phyloP scores from a whole-genome alignment of 2,113 vertebrate genomes.

The Gasterosteus nipponicus region DNA sequence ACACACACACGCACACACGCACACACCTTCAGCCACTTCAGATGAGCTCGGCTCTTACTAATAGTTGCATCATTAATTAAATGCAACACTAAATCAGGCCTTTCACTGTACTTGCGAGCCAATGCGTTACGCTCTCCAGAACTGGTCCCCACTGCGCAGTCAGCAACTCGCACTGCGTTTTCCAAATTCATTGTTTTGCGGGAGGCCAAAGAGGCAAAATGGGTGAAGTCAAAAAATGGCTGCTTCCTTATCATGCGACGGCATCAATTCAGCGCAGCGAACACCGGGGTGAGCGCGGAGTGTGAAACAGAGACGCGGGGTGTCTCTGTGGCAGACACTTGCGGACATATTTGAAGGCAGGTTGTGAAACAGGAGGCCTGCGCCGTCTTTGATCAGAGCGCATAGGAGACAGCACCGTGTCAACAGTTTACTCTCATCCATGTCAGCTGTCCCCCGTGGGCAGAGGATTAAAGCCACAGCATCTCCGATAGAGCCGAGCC shows the following conservation, averaged over 20 bases:
- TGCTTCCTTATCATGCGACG: conserved; percentile 43
- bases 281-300: conserved; percentile 46
- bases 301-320: conserved; percentile 41
- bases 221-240: conserved; percentile 39
- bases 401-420: conserved; percentile 79
- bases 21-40: conserved; percentile 62
- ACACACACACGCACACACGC: not conserved
- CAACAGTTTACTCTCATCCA: conserved; percentile 82
- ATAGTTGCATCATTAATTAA: conserved; percentile 87
- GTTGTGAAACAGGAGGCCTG: conserved; percentile 75
- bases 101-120: conserved; percentile 56
- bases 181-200: conserved; percentile 34
- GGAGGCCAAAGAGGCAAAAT: conserved; percentile 38
- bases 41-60: conserved; percentile 78
- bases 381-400: conserved; percentile 78
- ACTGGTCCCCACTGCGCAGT: conserved; percentile 17
- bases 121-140: conserved; percentile 28
- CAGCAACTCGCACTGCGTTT: conserved; percentile 23
- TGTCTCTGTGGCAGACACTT: conserved; percentile 47
- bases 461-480: conserved; percentile 79
- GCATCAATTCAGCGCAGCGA: conserved; percentile 30
- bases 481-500: conserved; percentile 67
- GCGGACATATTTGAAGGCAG: conserved; percentile 70
- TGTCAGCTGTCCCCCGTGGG: conserved; percentile 77
- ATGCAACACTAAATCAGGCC: conserved; percentile 72